phyloP scores from a whole-genome alignment of 1,140 invertebrate genomes.

The Tetragnatha versicolor region DNA sequence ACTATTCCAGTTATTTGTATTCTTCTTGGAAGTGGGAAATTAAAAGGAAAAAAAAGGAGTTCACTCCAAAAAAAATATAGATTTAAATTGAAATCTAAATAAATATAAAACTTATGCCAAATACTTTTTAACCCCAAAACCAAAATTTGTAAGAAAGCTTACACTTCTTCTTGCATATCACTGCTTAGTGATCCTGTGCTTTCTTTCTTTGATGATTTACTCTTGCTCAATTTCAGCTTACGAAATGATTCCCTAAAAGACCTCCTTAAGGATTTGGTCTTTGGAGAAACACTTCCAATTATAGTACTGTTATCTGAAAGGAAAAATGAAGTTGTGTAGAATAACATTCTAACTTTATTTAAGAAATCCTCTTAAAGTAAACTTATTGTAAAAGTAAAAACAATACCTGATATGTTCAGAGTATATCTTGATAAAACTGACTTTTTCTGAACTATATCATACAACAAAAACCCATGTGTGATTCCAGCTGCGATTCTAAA shows the following conservation, averaged over 20 bases:
- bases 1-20: too few relatives aligned
- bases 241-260: slow-evolving; percentile 53
- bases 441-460: slow-evolving; percentile 81
- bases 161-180: slow-evolving; percentile 45
- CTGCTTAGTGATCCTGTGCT: slow-evolving; percentile 37
- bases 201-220: slow-evolving; percentile 36
- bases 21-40: too few relatives aligned
- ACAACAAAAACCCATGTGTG: slow-evolving; percentile 90
- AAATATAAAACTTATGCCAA: too few relatives aligned
- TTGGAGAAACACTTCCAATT: slow-evolving; percentile 39
- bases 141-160: slow-evolving; percentile 19
- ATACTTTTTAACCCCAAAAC: too few relatives aligned
- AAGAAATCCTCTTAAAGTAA: not conserved
- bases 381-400: not conserved
- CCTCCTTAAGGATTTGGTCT: slow-evolving; percentile 39
- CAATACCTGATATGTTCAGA: slow-evolving; percentile 70
- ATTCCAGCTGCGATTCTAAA: slow-evolving; percentile 82
- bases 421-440: slow-evolving; percentile 88
- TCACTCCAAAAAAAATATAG: too few relatives aligned
- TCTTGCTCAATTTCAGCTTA: slow-evolving; percentile 40
- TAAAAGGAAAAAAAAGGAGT: too few relatives aligned
- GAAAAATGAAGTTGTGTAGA: not conserved
- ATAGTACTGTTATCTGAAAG: slow-evolving; percentile 32
- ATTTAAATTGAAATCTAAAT: too few relatives aligned
- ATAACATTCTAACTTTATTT: not conserved